Base-by-base conservation (phyloP, 1,140 invertebrate genomes). In the Drosophila funebris region DNA sequence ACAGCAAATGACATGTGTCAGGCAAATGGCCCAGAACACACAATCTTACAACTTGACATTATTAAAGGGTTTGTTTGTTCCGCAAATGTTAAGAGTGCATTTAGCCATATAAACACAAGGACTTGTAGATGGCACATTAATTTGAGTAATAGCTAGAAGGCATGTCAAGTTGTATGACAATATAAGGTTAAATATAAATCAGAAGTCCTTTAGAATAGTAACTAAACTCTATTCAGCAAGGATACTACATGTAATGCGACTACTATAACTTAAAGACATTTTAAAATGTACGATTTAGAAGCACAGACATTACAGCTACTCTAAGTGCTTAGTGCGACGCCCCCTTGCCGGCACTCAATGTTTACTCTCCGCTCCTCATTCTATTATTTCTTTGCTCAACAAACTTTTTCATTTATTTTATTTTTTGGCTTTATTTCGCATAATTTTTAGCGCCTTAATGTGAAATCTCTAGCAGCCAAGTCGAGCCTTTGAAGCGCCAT, bases 371-470 rank as follows among this genome's bases (percentile, higher is more conserved):
- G 50, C 29, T 66, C 68, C 54, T 41, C 46, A 13, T 50, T 33
- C 41, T 14, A 24, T 48, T 27, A 36, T 18, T 37, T 33, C 36
- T 39, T 64, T 62, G 24, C 29, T 16, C 50, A 48, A 52, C 48
- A 61, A 61, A 73, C 14, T 44, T 73, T 60, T 68, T 73, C 48
- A 58, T 72, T 56, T 54, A 62, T 68, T 66, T 64, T 60, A 39
- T 29, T 62, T 73, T 78, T 57, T 8, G 70, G 41, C 62, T 87
- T 82, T 85, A 78, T 85, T 82, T 88, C 82, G 66, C 74, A 82
- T 85, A 83, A 82, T 87, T 82, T 75, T 79, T 62, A 66, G 61
- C 41, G 57, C 78, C 68, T 81, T 82, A 70, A 41, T 76, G 57
- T 6, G 46, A 48, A 48, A 13, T 48, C 7, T 22, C 2, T 9